Base-by-base conservation (phyloP, 2,113 vertebrate genomes). In the Microcebus murinus region DNA sequence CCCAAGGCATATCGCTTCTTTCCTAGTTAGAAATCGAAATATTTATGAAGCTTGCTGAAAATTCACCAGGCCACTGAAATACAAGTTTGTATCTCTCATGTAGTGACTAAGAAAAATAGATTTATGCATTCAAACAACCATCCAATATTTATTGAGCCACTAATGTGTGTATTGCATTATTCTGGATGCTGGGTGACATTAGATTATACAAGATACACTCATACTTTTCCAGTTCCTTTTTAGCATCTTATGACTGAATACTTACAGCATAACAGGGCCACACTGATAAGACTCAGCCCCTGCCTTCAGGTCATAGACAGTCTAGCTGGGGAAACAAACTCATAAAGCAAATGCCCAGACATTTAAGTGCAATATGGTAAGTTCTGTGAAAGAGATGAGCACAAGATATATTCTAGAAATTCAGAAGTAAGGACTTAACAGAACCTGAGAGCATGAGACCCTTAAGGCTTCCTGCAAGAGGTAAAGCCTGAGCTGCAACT, bases 11-110 rank as follows among this genome's bases (percentile, higher is more conserved):
- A 83, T 77, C 80, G 31, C 74, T 91, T 63, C 42, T 87, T 97
- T 96, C 92, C 61, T 85, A 92, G 59, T 57, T 81, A 90, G 42
- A 55, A 94, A 95, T 14, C 82, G 73, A 94, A 82, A 95, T 88
- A 17, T 94, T 97, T 95, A 73, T 96, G 85, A 94, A 97, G 42
- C 74, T 96, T 81, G 76, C 88, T 89, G 73, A 74, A 96, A 91
- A 77, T 84, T 79, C 91, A 93, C 71, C 67, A 74, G 89, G 17
- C 92, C 76, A 52, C 86, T 81, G 68, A 81, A 97, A 83, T 95
- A 59, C 61, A 67, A 82, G 52, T 82, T 81, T 96, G 18, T 90
- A 73, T 70, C 77, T 97, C 65, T 74, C 90, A 52, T 55, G 17
- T 71, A 73, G 89, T 91, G 84, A 94, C 65, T 93, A 93, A 92